phyloP scores from a whole-genome alignment of 2,797 vertebrate species.

The Bucorvus abyssinicus region DNA sequence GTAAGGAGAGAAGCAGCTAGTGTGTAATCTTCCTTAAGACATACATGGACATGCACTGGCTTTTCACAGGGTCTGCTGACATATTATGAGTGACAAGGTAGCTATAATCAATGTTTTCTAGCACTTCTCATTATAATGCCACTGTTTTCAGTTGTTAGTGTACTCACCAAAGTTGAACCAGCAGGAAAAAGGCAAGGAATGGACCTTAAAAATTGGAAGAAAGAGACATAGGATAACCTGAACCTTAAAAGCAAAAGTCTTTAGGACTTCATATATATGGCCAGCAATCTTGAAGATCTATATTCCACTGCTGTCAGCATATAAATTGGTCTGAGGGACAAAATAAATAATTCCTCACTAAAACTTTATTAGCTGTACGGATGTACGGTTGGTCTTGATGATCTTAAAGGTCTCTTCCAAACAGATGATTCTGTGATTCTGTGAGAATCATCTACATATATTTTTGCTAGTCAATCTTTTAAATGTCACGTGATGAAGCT shows the following conservation, averaged over 20 bases:
- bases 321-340: not conserved
- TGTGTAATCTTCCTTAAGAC: not conserved
- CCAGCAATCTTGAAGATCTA: not conserved
- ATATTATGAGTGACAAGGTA: not conserved
- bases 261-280: not conserved
- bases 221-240: not conserved
- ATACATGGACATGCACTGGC: not conserved
- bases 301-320: not conserved
- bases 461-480: not conserved
- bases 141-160: not conserved
- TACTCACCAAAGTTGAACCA: not conserved
- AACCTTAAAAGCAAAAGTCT: not conserved
- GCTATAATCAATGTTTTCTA: not conserved
- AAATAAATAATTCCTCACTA: not conserved
- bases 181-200: not conserved
- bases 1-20: not conserved
- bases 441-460: not conserved
- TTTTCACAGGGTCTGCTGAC: not conserved
- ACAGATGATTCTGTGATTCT: too few species aligned
- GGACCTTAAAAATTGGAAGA: not conserved
- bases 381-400: too few species aligned
- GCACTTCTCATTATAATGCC: not conserved
- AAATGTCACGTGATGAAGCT: not conserved
- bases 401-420: too few species aligned
- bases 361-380: not conserved